Percentiles rank a stretch among this genome's conserved stretches.
Conservation (phyloP, 1,140 invertebrate genomes). For the Nasonia longicornis region DNA sequence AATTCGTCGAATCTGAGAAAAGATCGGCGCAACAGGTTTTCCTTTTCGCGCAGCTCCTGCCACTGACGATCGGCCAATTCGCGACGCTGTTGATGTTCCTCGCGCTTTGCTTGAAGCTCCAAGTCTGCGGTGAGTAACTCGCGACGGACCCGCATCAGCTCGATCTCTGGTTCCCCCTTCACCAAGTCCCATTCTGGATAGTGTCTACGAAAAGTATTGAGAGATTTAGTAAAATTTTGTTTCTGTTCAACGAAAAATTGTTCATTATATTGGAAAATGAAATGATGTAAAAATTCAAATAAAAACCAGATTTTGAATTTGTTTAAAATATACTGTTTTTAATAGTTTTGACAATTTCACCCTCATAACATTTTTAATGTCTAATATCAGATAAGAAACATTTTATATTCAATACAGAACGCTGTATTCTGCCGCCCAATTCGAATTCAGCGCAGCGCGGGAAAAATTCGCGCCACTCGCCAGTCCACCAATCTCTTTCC, state of each 20-base stretch:
- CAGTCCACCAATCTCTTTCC: not conserved
- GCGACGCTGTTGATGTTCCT: conserved; percentile 62
- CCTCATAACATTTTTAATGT: too few relatives aligned
- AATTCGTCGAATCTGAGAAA: conserved; percentile 74
- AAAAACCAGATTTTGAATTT: too few relatives aligned
- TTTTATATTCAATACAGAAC: too few relatives aligned
- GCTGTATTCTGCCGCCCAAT: too few relatives aligned
- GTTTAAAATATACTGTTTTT: too few relatives aligned
- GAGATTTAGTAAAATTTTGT: too few relatives aligned
- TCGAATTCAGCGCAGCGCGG: too few relatives aligned
- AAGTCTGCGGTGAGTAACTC: conserved; percentile 68
- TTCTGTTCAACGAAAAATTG: too few relatives aligned
- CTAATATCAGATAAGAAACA: too few relatives aligned
- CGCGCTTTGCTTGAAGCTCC: conserved; percentile 64
- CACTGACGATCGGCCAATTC: conserved; percentile 68
- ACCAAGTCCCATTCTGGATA: conserved; percentile 73
- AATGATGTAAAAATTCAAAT: too few relatives aligned
- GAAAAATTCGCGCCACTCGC: not conserved
- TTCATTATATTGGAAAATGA: too few relatives aligned
- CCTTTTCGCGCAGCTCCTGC: conserved; percentile 68
- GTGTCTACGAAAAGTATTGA: conserved; percentile 51
- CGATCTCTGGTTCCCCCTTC: conserved; percentile 68
- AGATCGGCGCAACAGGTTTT: conserved; percentile 68
- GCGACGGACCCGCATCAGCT: conserved; percentile 67
- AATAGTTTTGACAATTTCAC: too few relatives aligned